Conservation (phyloP, 64 coral and sea anemone genomes). For the Astreopora myriophthalma region DNA sequence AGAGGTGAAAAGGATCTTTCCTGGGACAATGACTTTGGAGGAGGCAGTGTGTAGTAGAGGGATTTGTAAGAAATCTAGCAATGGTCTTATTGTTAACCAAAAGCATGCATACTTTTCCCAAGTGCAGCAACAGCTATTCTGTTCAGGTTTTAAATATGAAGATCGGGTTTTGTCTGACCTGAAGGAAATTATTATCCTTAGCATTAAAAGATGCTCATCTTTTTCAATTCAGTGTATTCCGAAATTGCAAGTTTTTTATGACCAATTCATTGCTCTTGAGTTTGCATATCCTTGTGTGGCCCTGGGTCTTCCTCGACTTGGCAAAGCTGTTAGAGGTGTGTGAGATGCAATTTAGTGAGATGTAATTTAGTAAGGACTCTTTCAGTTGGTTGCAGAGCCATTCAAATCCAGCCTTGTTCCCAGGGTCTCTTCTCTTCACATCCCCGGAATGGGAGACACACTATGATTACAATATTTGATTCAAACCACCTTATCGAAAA, state of each 20-base stretch:
- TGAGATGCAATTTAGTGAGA: no score
- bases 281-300: slow-evolving; percentile 41
- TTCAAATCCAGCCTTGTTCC: no score
- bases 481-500: no score
- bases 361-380: no score
- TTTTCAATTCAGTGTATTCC: background rate
- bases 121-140: slow-evolving; percentile 26
- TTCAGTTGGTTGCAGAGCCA: no score
- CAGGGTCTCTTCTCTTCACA: no score
- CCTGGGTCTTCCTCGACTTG: slow-evolving; percentile 43
- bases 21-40: background rate
- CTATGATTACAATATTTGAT: no score
- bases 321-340: slow-evolving; percentile 26
- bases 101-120: slow-evolving; percentile 44
- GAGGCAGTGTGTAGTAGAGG: background rate
- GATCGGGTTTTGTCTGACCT: slow-evolving; percentile 11
- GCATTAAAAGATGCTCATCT: background rate
- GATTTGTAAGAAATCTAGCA: background rate
- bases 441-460: no score
- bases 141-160: background rate
- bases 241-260: slow-evolving; percentile 47
- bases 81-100: slow-evolving; percentile 11
- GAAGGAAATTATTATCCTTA: background rate
- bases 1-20: background rate
- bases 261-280: slow-evolving; percentile 57